phyloP scores from a whole-genome alignment of 2,888 invertebrate genomes.

The Tortricodes alternella region DNA sequence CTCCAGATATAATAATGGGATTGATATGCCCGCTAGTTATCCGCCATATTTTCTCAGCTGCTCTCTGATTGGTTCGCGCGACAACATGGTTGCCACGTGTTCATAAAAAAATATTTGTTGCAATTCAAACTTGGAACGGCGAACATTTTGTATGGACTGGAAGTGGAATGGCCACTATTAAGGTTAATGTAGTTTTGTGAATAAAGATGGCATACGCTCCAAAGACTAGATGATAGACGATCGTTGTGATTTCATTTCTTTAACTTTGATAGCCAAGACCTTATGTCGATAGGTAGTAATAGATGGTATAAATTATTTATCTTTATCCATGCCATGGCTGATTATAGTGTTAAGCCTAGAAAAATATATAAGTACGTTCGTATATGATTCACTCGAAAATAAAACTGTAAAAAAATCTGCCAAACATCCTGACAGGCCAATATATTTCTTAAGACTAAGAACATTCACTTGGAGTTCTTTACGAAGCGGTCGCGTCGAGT shows the following conservation, averaged over 20 bases:
- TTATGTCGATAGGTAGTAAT: too few species aligned
- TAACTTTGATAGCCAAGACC: too few species aligned
- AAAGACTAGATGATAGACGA: too few species aligned
- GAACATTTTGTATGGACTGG: constrained; percentile 37
- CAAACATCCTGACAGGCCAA: not conserved
- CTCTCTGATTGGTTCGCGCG: constrained; percentile 63
- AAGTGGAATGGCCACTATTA: constrained; percentile 32
- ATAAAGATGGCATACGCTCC: too few species aligned
- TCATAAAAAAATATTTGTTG: constrained; percentile 46
- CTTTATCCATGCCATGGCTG: too few species aligned
- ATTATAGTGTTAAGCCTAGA: too few species aligned
- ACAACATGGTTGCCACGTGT: constrained; percentile 69
- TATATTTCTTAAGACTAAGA: constrained; percentile 22
- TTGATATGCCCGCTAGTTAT: constrained; percentile 56
- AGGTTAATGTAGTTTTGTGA: constrained; percentile 22
- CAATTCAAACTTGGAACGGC: constrained; percentile 41
- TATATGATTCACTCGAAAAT: too few species aligned
- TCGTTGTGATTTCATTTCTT: too few species aligned
- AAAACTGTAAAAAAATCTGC: not conserved
- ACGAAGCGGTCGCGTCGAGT: constrained; percentile 48
- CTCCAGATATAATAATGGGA: constrained; percentile 58
- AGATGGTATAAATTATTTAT: too few species aligned
- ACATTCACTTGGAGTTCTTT: constrained; percentile 42
- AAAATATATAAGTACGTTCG: too few species aligned
- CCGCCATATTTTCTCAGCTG: constrained; percentile 69